Evolutionary conservation across 2,797 vertebrate species (phyloP), one percentile per base, ranked within the genome.

Genomic region (Corythornis leucogaster): DNA sequence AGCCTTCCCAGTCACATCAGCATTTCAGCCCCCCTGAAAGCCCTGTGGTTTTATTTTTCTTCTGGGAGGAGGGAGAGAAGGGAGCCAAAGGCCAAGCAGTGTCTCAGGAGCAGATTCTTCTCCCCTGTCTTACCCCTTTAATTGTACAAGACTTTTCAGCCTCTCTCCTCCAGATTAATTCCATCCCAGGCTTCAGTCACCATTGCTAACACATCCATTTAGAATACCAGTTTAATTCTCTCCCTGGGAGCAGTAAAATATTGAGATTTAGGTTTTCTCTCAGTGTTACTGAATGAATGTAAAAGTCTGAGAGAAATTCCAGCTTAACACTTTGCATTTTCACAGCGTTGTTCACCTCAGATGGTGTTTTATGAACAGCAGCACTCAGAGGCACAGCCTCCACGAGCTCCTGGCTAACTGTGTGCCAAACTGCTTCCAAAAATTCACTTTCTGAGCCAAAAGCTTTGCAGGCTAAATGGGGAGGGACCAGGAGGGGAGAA

Each of bases 191-290:
- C 55, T 75, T 58, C 33, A 80, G 42, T 38, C 53, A 63, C 38
- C 9, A 13, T 10, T 82, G n/a, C 58, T 89, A 86, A 54, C 51
- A 58, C 28, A 71, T 58, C 73, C 77, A 64, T 43, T 78, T 54
- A 69, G n/a, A 75, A 66, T 26, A 62, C 2, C 14, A 80, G 30
- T 45, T 69, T 42, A 67, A 79, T 45, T 76, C 40, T 86, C 48
- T 94, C 64, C 77, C 26, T 78, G 50, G 75, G 46, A 80, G 30
- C 64, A 85, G 19, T 55, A 59, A 28, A 55, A 31, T 59, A 80
- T 2, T 40, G 33, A 96, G 63, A 87, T 35, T 74, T 87, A 53
- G 5, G 31, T 67, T 80, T 96, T 70, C 78, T 82, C 53, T 91
- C 50, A 51, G 7, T 66, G 40, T 69, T 76, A 81, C 15, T 45